Evolutionary conservation across 2,113 vertebrate species (phyloP).

Genomic region (Cairina moschata): DNA sequence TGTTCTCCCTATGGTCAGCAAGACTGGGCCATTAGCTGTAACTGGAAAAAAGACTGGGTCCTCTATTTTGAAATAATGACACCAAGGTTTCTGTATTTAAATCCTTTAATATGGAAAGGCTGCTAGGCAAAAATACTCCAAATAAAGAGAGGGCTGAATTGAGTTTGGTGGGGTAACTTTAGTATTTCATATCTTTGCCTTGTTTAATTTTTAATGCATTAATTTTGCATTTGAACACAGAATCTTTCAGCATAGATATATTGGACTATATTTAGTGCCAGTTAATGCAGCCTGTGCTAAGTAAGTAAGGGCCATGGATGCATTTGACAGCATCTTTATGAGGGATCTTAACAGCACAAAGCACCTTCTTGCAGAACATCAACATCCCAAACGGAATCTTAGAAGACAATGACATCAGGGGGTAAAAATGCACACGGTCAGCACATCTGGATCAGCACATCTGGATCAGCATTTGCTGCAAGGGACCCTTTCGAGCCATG

Average conservation of each 20-base stretch:
- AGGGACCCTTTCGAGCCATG: not conserved
- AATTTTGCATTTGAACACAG: not conserved
- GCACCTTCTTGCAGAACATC: not conserved
- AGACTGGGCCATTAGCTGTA: not conserved
- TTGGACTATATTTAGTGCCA: not conserved
- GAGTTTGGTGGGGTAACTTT: not conserved
- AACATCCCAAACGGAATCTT: not conserved
- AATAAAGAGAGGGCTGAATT: not conserved
- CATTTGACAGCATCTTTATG: not conserved
- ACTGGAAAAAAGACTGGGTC: not conserved
- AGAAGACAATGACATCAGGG: not conserved
- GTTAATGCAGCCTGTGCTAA: not conserved
- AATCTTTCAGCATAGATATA: not conserved
- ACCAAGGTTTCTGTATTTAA: not conserved
- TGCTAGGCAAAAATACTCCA: not conserved
- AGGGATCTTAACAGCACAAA: not conserved
- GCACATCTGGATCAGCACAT: not conserved
- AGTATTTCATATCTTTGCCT: not conserved
- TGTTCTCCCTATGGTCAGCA: not conserved
- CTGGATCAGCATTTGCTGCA: not conserved
- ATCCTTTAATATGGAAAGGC: not conserved
- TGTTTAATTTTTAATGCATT: slow-evolving; percentile 25
- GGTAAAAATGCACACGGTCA: not conserved
- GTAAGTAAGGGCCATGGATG: not conserved
- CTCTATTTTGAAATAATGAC: not conserved